Percentiles rank a stretch among this genome's conserved stretches.
phyloP scores from a whole-genome alignment of 1,140 invertebrate genomes.

The Lepidurus arcticus region DNA sequence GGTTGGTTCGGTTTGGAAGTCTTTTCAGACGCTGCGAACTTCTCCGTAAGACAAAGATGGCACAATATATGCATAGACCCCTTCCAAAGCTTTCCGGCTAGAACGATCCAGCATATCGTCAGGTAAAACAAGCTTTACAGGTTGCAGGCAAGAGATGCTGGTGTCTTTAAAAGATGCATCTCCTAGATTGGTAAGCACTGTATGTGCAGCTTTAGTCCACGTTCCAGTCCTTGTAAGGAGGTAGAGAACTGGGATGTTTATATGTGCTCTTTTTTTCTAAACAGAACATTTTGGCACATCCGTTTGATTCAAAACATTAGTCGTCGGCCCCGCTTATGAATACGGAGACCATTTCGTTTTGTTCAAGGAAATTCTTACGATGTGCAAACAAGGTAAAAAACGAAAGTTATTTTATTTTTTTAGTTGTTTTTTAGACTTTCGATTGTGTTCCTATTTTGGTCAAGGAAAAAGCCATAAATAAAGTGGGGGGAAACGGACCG shows the following conservation, averaged over 20 bases:
- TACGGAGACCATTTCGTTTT: not conserved
- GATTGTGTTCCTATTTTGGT: not conserved
- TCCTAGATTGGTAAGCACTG: slow-evolving; percentile 9
- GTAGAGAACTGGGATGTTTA: slow-evolving; percentile 11
- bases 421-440: not conserved
- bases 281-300: slow-evolving; percentile 19
- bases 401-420: not conserved
- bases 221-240: slow-evolving; percentile 1
- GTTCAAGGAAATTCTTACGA: no score
- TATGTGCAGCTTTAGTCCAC: not conserved
- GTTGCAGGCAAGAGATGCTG: slow-evolving; percentile 12
- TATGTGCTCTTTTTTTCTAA: slow-evolving; percentile 15
- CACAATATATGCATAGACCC: slow-evolving; percentile 6
- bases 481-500: not conserved
- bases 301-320: not conserved
- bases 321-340: not conserved
- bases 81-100: not conserved
- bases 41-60: not conserved
- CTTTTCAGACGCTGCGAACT: not conserved
- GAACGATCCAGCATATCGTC: not conserved
- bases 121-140: slow-evolving; percentile 9
- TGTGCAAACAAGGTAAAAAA: no score
- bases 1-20: not conserved
- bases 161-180: not conserved
- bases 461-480: not conserved